phyloP scores from a whole-genome alignment of 2,113 vertebrate species.

The Prunella himalayana region DNA sequence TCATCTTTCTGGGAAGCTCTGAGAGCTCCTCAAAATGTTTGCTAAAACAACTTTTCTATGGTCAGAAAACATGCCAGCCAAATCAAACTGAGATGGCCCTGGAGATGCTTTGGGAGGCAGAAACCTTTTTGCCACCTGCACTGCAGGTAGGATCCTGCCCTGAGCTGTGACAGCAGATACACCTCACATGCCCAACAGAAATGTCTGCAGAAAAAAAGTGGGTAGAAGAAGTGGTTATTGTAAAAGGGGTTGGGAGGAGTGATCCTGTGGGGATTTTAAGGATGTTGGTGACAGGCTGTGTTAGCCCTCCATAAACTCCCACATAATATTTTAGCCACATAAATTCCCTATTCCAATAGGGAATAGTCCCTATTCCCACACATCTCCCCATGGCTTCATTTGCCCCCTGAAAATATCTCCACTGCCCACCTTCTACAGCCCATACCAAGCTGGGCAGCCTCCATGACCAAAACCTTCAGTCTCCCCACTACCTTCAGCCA shows the following conservation, averaged over 20 bases:
- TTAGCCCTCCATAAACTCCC: not conserved
- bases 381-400: fast-evolving
- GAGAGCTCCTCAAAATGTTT: not conserved
- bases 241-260: not conserved
- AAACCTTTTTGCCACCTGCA: not conserved
- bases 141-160: not conserved
- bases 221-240: not conserved
- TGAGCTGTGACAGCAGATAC: not conserved
- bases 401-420: fast-evolving
- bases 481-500: fast-evolving
- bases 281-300: fast-evolving
- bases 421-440: not conserved
- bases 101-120: not conserved
- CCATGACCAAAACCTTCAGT: not conserved
- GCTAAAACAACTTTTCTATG: not conserved
- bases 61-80: not conserved
- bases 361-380: not conserved
- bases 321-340: no score
- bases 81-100: fast-evolving
- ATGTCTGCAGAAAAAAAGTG: not conserved
- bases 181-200: not conserved
- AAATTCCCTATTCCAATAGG: no score
- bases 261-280: not conserved
- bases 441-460: fast-evolving
- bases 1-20: not conserved